These are phyloP conservation scores for Nicator chloris DNA, from an alignment of 2,113 vertebrate genomes.

Conservation along the genomic window DNA sequence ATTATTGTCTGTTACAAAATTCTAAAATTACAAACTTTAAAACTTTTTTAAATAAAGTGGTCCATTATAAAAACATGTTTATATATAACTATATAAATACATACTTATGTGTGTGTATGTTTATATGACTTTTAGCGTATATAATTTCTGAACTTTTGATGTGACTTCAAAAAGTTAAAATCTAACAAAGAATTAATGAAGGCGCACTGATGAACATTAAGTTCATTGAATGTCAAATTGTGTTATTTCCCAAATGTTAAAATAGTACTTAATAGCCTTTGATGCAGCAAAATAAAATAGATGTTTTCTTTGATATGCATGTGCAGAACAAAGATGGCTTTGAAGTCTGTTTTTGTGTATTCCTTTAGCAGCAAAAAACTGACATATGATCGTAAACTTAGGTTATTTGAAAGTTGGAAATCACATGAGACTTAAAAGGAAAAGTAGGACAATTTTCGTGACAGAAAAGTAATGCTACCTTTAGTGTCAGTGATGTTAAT, in stretches of 20 bases:
- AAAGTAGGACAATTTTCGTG: constrained; percentile 46
- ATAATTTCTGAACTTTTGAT: constrained; percentile 74
- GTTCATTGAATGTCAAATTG: constrained; percentile 69
- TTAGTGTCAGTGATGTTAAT: constrained; percentile 11
- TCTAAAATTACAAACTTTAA: background rate
- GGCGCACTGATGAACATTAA: constrained; percentile 43
- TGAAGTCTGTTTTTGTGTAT: constrained; percentile 45
- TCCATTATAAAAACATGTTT: constrained; percentile 54
- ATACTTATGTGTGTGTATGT: background rate
- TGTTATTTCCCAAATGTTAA: constrained; percentile 74
- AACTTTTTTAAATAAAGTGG: constrained; percentile 56
- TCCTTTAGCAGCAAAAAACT: constrained; percentile 18
- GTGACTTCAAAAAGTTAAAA: constrained; percentile 73
- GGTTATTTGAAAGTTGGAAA: constrained; percentile 25
- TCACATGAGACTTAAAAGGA: constrained; percentile 12
- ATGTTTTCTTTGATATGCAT: constrained; percentile 67
- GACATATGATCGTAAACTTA: background rate
- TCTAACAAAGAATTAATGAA: constrained; percentile 72
- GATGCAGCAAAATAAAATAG: constrained; percentile 71
- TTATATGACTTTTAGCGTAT: background rate
- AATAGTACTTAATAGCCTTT: constrained; percentile 73
- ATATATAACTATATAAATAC: background rate
- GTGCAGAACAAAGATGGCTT: constrained; percentile 50
- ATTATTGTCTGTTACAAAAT: background rate
- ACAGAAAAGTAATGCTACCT: background rate